A percentile compares a stretch with the other conserved stretches of the same genome.
Conservation (phyloP, 2,113 vertebrate species). For the Prunella himalayana region DNA sequence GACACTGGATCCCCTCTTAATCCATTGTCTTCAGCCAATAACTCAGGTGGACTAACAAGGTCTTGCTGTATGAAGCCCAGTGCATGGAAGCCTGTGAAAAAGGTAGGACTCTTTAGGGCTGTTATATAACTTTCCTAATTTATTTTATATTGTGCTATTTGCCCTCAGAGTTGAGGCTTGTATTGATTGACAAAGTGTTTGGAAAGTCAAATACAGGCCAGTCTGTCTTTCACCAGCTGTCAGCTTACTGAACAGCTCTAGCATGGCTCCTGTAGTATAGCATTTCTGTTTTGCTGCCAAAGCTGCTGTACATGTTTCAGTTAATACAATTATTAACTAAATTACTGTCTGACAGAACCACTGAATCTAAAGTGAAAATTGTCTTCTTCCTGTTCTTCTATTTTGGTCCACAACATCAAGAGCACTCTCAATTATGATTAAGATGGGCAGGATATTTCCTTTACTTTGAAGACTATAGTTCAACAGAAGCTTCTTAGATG, state of each 20-base stretch:
- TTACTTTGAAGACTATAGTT: background rate
- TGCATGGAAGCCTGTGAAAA: background rate
- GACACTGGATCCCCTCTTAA: background rate
- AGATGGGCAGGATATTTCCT: background rate
- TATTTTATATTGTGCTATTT: conserved; percentile 15
- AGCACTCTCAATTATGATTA: background rate
- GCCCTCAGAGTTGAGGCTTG: background rate
- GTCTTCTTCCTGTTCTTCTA: background rate
- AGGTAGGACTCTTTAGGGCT: background rate
- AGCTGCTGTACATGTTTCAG: background rate
- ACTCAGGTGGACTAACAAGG: background rate
- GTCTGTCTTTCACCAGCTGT: background rate
- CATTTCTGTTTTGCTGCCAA: conserved; percentile 16
- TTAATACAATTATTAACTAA: conserved; percentile 17
- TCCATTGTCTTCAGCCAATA: background rate
- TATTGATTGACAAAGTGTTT: conserved; percentile 19
- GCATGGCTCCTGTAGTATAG: background rate
- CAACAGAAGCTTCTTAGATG: background rate
- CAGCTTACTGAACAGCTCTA: background rate
- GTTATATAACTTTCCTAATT: background rate
- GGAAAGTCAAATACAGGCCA: conserved; percentile 1
- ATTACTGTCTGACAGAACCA: background rate
- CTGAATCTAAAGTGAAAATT: background rate
- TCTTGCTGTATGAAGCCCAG: background rate
- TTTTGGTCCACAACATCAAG: background rate